Conservation (phyloP, 2,113 vertebrate genomes). For the Rhinogobius similis region DNA sequence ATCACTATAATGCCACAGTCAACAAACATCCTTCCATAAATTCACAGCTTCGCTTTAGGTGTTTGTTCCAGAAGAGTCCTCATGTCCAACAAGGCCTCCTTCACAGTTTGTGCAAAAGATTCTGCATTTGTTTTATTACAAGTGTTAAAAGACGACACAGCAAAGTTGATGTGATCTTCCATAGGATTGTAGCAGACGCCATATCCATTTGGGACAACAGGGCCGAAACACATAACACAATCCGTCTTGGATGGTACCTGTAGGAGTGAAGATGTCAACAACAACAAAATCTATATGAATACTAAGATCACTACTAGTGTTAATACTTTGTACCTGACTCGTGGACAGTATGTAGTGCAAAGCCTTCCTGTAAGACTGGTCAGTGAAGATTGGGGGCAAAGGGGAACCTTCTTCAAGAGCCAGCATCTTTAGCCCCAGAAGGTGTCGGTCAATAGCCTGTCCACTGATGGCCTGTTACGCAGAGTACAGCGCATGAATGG, state of each 20-base stretch:
- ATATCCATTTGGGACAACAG: constrained; percentile 90
- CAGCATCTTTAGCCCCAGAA: constrained; percentile 91
- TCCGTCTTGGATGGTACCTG: constrained; percentile 94
- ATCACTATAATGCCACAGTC: background rate
- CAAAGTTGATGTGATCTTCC: constrained; percentile 90
- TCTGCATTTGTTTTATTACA: constrained; percentile 84
- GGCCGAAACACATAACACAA: constrained; percentile 96
- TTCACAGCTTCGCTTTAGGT: constrained; percentile 88
- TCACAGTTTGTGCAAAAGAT: constrained; percentile 80
- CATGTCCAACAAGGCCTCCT: constrained; percentile 87
- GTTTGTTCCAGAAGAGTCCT: constrained; percentile 82
- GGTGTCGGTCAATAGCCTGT: constrained; percentile 92
- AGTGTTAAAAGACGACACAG: constrained; percentile 89
- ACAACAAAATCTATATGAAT: no score
- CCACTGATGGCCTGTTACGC: constrained; percentile 86
- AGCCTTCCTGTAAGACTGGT: constrained; percentile 85
- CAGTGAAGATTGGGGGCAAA: constrained; percentile 89
- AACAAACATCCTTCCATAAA: background rate
- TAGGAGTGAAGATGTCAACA: background rate
- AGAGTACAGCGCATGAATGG: background rate
- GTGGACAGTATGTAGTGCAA: constrained; percentile 94
- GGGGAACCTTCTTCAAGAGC: constrained; percentile 87
- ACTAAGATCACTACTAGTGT: no score
- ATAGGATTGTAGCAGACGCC: constrained; percentile 98
- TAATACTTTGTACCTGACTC: constrained; percentile 84